These are phyloP conservation scores for Psilopsiagon aymara DNA, from an alignment of 2,113 vertebrate species.

Conservation along the genomic window DNA sequence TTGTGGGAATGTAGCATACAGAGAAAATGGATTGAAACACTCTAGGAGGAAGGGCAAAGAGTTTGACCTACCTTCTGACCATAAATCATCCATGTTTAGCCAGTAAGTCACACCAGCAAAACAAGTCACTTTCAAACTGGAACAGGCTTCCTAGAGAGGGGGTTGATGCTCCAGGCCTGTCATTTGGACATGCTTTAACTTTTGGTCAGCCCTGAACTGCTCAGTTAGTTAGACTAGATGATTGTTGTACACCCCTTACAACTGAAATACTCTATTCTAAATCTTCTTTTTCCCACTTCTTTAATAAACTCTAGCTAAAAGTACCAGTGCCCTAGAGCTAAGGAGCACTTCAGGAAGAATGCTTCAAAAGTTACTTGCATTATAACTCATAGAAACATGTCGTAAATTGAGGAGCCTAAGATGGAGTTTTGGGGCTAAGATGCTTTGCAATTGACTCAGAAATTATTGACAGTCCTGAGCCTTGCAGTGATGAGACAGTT, in stretches of 20 bases:
- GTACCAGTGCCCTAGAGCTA: accelerated
- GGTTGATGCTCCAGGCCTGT: neutral
- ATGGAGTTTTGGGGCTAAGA: neutral
- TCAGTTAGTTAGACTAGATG: neutral
- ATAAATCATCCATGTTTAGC: neutral
- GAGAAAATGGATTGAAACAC: neutral
- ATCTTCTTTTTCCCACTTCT: neutral
- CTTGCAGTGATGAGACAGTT: neutral
- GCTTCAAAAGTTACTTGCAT: neutral
- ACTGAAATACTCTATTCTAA: neutral
- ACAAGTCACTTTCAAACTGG: accelerated
- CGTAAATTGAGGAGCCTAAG: neutral
- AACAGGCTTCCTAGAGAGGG: neutral
- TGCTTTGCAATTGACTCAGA: neutral
- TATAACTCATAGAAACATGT: neutral
- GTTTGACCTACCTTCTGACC: neutral
- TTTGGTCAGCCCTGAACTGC: neutral
- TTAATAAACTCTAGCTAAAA: neutral
- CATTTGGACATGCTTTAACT: neutral
- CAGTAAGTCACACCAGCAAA: neutral
- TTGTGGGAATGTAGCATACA: neutral
- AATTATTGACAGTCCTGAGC: neutral
- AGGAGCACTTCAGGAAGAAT: neutral
- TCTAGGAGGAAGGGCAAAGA: neutral
- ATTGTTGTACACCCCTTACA: neutral